Conservation (phyloP, 2,888 invertebrate species). For the Lacanobia oleracea region DNA sequence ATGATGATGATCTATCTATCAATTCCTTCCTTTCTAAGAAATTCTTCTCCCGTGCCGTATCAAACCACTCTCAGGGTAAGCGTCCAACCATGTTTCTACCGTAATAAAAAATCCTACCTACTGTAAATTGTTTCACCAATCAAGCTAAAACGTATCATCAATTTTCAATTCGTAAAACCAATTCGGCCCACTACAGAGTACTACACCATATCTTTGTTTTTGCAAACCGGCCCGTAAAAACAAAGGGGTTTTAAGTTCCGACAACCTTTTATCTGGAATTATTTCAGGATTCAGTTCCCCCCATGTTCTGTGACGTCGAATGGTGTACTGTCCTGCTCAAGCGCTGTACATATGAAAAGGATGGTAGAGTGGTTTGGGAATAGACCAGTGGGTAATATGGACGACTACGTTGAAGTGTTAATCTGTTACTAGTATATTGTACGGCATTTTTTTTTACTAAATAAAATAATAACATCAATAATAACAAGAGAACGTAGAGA, state of each 20-base stretch:
- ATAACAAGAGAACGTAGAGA: too few relatives aligned
- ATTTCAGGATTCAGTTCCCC: conserved; percentile 59
- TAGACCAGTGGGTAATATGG: not conserved
- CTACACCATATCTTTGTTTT: conserved; percentile 63
- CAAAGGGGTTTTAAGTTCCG: conserved; percentile 60
- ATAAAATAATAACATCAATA: too few relatives aligned
- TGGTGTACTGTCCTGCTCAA: conserved; percentile 21
- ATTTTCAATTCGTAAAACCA: conserved; percentile 50
- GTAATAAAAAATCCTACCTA: not conserved
- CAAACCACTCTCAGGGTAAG: too few relatives aligned
- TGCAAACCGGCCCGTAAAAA: conserved; percentile 65
- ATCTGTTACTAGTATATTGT: conserved; percentile 4
- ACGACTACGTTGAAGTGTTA: conserved; percentile 3
- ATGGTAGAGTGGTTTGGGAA: not conserved
- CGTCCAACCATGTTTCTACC: not conserved
- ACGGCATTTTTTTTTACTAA: too few relatives aligned
- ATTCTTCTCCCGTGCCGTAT: too few relatives aligned
- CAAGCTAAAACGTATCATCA: conserved; percentile 39
- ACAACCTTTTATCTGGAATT: conserved; percentile 69
- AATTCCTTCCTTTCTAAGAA: too few relatives aligned
- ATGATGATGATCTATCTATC: too few relatives aligned
- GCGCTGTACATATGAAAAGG: conserved; percentile 1
- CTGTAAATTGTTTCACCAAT: conserved; percentile 14
- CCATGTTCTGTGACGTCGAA: conserved; percentile 24
- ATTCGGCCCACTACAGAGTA: conserved; percentile 26